Evolutionary conservation across 2,113 vertebrate genomes (phyloP).

Genomic region (Accipiter cooperii): DNA sequence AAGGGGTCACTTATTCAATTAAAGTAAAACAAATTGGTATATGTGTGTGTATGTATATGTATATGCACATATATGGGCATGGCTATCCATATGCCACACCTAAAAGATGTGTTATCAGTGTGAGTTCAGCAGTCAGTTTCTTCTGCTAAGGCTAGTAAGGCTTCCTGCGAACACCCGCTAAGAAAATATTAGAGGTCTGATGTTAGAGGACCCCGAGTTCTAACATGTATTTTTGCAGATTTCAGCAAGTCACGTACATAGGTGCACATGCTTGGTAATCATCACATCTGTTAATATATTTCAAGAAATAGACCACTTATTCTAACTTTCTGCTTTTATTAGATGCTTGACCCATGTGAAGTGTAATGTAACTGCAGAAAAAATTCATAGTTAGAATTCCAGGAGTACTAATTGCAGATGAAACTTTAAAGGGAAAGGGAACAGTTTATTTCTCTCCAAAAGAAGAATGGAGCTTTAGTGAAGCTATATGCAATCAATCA

Average conservation of each 20-base stretch:
- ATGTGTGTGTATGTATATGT: not conserved
- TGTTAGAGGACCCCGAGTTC: not conserved
- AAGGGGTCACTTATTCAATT: not conserved
- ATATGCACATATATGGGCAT: not conserved
- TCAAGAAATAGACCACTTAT: not conserved
- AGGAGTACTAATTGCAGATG: not conserved
- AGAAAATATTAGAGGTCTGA: not conserved
- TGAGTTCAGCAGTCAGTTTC: not conserved
- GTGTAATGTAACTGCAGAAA: not conserved
- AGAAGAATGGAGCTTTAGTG: not conserved
- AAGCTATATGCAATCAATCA: not conserved
- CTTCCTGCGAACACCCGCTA: not conserved
- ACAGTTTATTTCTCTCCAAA: not conserved
- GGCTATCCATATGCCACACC: not conserved
- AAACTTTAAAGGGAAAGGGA: not conserved
- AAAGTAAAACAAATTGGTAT: not conserved
- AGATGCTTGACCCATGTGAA: not conserved
- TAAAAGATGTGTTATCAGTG: not conserved
- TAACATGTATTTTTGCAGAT: not conserved
- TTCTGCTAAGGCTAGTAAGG: not conserved
- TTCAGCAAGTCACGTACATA: not conserved
- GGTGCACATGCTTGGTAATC: not conserved
- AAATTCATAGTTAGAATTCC: not conserved
- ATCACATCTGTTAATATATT: not conserved
- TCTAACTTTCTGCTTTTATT: not conserved